Evolutionary conservation across 2,888 invertebrate genomes (phyloP).

Genomic region (Acronicta alni): DNA sequence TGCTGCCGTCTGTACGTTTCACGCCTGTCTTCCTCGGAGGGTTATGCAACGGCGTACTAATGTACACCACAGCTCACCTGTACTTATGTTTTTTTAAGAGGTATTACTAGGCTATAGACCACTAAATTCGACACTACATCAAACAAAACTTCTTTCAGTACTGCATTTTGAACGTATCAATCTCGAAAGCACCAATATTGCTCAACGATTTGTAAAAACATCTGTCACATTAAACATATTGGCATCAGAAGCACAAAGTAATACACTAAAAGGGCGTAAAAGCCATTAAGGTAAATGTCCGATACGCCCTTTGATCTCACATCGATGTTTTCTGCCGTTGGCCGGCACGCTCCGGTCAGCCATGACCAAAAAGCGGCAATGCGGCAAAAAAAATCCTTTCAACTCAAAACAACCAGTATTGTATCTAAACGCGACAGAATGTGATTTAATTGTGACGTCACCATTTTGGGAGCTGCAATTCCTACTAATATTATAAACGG

Average conservation of each 20-base stretch:
- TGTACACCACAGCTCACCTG: too few relatives aligned
- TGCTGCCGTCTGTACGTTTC: too few relatives aligned
- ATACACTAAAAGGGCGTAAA: too few relatives aligned
- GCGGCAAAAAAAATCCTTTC: slow-evolving; percentile 15
- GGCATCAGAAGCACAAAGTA: background rate
- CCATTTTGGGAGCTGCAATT: background rate
- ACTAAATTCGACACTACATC: too few relatives aligned
- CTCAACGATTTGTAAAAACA: slow-evolving; percentile 18
- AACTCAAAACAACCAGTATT: background rate
- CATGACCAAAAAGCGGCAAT: background rate
- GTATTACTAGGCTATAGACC: too few relatives aligned
- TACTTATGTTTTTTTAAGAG: too few relatives aligned
- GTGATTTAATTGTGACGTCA: background rate
- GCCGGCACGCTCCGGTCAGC: background rate
- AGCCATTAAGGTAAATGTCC: background rate
- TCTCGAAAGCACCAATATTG: too few relatives aligned
- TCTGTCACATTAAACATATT: slow-evolving; percentile 14
- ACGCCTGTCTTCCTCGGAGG: too few relatives aligned
- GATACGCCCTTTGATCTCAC: background rate
- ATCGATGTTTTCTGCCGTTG: slow-evolving; percentile 1
- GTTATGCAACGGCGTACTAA: too few relatives aligned
- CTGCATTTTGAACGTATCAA: too few relatives aligned
- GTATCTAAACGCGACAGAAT: background rate
- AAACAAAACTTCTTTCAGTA: too few relatives aligned
- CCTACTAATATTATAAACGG: too few relatives aligned